phyloP scores from a whole-genome alignment of 2,888 invertebrate genomes.

The Oxytorus armatus region DNA sequence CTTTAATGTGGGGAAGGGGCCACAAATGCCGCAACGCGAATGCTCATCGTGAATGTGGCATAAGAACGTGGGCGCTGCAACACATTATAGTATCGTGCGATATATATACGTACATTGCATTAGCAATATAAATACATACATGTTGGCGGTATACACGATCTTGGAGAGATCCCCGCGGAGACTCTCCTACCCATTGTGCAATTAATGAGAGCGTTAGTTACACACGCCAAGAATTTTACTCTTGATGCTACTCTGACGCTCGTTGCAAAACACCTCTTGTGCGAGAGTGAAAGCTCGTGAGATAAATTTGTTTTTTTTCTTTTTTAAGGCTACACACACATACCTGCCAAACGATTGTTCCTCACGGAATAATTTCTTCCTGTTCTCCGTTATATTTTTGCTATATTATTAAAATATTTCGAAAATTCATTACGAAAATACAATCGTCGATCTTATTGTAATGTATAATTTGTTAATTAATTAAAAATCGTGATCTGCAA shows the following conservation, averaged over 20 bases:
- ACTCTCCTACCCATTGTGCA: slow-evolving; percentile 69
- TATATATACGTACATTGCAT: slow-evolving; percentile 24
- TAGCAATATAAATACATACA: slow-evolving; percentile 10
- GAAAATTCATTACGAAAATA: neutral
- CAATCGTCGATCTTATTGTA: too few relatives aligned
- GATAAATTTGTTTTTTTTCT: too few relatives aligned
- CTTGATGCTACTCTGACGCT: slow-evolving; percentile 31
- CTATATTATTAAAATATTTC: neutral
- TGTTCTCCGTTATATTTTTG: neutral
- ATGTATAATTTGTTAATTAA: too few relatives aligned
- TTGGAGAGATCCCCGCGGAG: slow-evolving; percentile 48
- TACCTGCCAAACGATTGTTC: slow-evolving; percentile 15
- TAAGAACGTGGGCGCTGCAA: slow-evolving; percentile 65
- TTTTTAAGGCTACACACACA: slow-evolving; percentile 34
- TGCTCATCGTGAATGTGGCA: slow-evolving; percentile 61
- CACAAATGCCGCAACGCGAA: slow-evolving; percentile 68
- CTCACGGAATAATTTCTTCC: neutral
- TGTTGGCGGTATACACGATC: too few relatives aligned
- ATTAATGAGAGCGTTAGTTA: slow-evolving; percentile 70
- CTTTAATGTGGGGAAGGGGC: slow-evolving; percentile 67
- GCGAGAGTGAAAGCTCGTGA: slow-evolving; percentile 65
- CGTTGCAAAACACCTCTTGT: slow-evolving; percentile 59
- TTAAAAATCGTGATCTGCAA: too few relatives aligned
- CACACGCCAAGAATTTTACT: slow-evolving; percentile 45
- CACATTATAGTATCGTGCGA: slow-evolving; percentile 49